Evolutionary conservation across 2,797 vertebrate genomes (phyloP), one percentile per base, ranked within the genome.

Genomic region (Schizothorax lantsangensis): DNA sequence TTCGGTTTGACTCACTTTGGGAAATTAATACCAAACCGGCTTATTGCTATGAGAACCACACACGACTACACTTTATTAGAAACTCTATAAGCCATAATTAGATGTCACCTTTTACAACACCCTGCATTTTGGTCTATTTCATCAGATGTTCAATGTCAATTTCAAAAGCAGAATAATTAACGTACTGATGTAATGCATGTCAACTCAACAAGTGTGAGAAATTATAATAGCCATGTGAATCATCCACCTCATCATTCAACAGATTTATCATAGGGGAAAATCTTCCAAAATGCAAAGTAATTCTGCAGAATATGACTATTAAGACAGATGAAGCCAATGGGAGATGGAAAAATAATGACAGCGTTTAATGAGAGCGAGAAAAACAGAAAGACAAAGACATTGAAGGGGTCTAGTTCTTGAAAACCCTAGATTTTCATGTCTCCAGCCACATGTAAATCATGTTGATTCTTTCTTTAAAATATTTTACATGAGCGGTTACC

Each of bases 1-100:
- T 93, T 95, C 94, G 89, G 84, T 95, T 90, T 95, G 93, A 95
- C 93, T 95, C 85, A 89, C 79, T 91, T 93, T 88, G 88, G 89
- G 87, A 92, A 87, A 86, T 83, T 89, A 92, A 91, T 92, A 92
- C 78, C 73, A 87, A 91, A 92, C 91, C 54, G 21, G 87, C 91
- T 92, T 88, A 92, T 90, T 91, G 92, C 62, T 86, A 49, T 62
- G 85, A 77, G 23, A 83, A 88, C 86, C 81, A 85, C 59, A 86
- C 82, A 86, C 45, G 69, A 88, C 88, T 88, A 87, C 40, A 90
- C 88, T 69, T 79, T 23, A 69, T 80, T 69, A 86, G 12, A 85
- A 47, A 71, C 52, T 73, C 59, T 77, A 47, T 38, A 72, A 47
- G 38, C 52, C 19, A 14, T 49, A 64, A 80, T 80, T 80, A 64